These are phyloP conservation scores for Lepidurus packardi DNA, from an alignment of 1,140 invertebrate species.

Conservation along the genomic window DNA sequence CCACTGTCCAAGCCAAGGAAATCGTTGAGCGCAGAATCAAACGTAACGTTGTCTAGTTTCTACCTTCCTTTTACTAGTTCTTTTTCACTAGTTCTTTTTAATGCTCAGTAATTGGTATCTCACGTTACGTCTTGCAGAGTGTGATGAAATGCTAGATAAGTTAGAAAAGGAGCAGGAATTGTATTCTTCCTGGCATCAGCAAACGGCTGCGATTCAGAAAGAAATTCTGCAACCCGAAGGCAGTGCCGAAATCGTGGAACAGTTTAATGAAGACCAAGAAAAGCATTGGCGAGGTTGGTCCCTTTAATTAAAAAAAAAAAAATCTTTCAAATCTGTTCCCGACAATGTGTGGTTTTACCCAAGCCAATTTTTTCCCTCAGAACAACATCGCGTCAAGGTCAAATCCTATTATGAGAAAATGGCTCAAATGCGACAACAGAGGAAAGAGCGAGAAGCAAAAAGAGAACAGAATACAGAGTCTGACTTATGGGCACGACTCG, in stretches of 20 bases:
- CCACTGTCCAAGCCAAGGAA: constrained; percentile 56
- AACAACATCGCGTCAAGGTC: constrained; percentile 49
- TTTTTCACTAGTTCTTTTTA: neutral
- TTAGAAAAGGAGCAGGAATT: constrained; percentile 49
- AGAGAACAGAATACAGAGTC: constrained; percentile 44
- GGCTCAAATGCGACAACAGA: constrained; percentile 40
- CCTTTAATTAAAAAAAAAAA: no score
- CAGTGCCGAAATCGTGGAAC: constrained; percentile 50
- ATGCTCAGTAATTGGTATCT: constrained; percentile 24
- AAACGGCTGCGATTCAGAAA: constrained; percentile 41
- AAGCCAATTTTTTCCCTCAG: constrained; percentile 40
- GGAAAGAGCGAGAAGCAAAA: constrained; percentile 40
- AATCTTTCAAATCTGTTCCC: neutral
- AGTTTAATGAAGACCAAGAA: constrained; percentile 52
- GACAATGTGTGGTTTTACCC: constrained; percentile 27
- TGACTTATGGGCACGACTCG: constrained; percentile 48
- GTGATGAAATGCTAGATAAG: constrained; percentile 48
- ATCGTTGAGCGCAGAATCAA: constrained; percentile 57
- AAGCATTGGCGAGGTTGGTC: constrained; percentile 49
- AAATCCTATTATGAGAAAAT: constrained; percentile 48
- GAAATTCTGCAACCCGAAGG: constrained; percentile 44
- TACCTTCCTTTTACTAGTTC: constrained; percentile 28
- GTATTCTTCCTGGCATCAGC: constrained; percentile 45
- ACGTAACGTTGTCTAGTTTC: constrained; percentile 48
- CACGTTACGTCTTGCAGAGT: constrained; percentile 41